Evolutionary conservation across 1,140 invertebrate genomes (phyloP), one percentile per base, ranked within the genome.

Genomic region (Zaprionus ghesquierei): DNA sequence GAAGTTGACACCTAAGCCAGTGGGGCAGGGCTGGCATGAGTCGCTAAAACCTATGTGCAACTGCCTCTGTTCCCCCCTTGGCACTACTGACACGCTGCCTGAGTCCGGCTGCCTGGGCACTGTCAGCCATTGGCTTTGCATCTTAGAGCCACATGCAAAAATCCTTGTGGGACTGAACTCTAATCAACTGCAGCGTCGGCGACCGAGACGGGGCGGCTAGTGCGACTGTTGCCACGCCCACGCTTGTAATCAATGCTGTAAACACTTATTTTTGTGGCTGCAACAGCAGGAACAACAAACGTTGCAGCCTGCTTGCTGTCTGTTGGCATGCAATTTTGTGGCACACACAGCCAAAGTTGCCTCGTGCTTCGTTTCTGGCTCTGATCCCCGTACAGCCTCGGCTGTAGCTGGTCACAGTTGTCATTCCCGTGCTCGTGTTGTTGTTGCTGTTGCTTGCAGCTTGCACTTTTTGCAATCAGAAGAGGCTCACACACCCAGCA

Each of bases 241-340:
- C 75, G 70, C 79, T 89, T 89, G 84, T 89, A 89, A 89, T 89
- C 84, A 89, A 89, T 89, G 84, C 85, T 89, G 84, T 89, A 89
- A 89, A 89, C 84, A 89, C 84, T 89, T 89, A 89, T 89, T 89
- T 89, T 89, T 89, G 84, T 89, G 84, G 79, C 29, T 76, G 56
- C 69, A 66, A 64, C 60, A 61, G 23, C 56, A 58, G 23, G 49
- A 73, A 55, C 55, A 49, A 22, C 35, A 61, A 60, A 20, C 23
- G 31, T 25, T 35, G 35, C 33, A 72, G 38, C 29, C 49, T 15
- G 54, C 22, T n/a, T 22, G 9, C 22, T 50, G 64, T 38, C 66
- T 74, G 58, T 65, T 56, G 56, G 72, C 60, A 63, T 66, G 63
- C 68, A 71, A 72, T 68, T 76, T 64, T 72, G 73, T 68, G 73